Conservation (phyloP, 2,113 vertebrate species). For the Suricata suricatta region DNA sequence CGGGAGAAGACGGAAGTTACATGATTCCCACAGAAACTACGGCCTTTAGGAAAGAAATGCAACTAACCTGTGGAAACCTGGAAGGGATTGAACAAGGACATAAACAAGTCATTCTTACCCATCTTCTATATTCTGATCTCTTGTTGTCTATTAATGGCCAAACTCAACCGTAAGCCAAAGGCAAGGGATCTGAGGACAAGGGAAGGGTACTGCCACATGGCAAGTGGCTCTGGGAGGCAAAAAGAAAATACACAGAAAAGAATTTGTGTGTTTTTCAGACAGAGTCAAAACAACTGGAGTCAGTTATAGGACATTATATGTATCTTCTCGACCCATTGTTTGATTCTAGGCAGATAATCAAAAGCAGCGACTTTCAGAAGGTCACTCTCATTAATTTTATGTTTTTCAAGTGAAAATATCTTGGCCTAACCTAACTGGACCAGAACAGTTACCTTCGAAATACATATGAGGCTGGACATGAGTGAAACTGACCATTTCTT, state of each 20-base stretch:
- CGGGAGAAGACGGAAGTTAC: not conserved
- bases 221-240: not conserved
- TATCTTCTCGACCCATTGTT: not conserved
- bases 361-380: not conserved
- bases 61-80: not conserved
- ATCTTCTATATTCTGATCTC: no score
- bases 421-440: not conserved
- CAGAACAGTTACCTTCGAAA: not conserved
- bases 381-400: not conserved
- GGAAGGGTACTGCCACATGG: not conserved
- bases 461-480: fast-evolving
- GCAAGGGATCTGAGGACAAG: not conserved
- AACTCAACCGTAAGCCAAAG: not conserved
- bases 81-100: not conserved
- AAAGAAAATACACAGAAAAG: not conserved
- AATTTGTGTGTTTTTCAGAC: not conserved
- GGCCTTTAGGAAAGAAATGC: not conserved
- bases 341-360: not conserved
- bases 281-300: not conserved
- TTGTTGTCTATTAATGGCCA: not conserved
- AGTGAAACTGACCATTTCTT: not conserved
- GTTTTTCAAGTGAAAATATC: not conserved
- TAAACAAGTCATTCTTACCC: not conserved
- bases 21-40: not conserved
- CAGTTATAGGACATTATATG: not conserved